Evolutionary conservation across 2,113 vertebrate genomes (phyloP), one percentile per base, ranked within the genome.

Genomic region (Mesoclemmys tuberculata): DNA sequence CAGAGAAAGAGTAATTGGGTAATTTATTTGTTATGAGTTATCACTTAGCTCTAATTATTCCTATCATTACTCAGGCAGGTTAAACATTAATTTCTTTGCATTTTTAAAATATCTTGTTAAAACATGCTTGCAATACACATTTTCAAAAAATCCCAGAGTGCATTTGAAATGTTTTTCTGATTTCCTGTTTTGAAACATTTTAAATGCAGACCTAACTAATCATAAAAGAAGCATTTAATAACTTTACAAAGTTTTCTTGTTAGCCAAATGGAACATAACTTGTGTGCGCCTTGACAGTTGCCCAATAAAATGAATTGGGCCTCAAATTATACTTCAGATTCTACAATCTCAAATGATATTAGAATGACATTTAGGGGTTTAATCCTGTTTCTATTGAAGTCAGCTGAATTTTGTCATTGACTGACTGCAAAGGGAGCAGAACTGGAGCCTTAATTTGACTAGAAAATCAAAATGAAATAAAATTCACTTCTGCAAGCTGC

Each of bases 11-110:
- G 61, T 75, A 81, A 5, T 5, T 68, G n/a, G 82, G 5, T 24
- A 90, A 90, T 92, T 96, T 74, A 8, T 86, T 90, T 90, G 10
- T 90, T 12, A 31, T 82, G 68, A 82, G 56, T 74, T 94, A 41
- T 83, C 93, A 26, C 9, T 94, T 90, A 83, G 74, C 56, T 94
- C 48, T 71, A 84, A 27, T 52, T 58, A 49, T 88, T 92, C 85
- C 90, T 94, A 78, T 10, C 14, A 88, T 14, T 2, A 4, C 10
- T 93, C 92, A 93, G 29, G 85, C 90, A 77, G 0, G 1, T 46
- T 89, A 68, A 64, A 86, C 95, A 2, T 0, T 13, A 2, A 10
- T 88, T 68, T n/a, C 61, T 68, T 68, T n/a, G 41, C 10, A 84
- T 97, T 58, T 94, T 93, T 71, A 55, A 87, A 93, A 5, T 48